Evolutionary conservation across 2,888 invertebrate genomes (phyloP), one percentile per base, ranked within the genome.

Genomic region (Tenthredo amoena): DNA sequence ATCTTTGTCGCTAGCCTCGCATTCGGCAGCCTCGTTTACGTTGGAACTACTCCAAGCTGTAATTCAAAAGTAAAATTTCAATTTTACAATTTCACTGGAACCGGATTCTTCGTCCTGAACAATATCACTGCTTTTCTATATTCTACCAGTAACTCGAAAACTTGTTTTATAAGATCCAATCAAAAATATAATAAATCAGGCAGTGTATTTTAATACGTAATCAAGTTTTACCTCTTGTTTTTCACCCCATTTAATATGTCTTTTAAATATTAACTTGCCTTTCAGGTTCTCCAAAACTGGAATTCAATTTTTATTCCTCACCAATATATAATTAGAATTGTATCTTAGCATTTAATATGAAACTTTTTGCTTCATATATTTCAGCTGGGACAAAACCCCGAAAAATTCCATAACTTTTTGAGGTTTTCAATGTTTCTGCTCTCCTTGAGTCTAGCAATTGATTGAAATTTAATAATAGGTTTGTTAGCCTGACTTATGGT

Each of bases 1-100:
- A n/a, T 81, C 62, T 62, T 81, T 81, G 74, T 92, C 92, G 37
- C 86, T 90, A 0, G 90, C 88, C 71, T 92, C 93, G 83, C 88
- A 89, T 58, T 93, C 92, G 9, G 86, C 88, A 34, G 89, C 87
- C 76, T 92, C 92, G 15, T 89, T 90, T 43, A 88, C 65, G 40
- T 88, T 90, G 4, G 88, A 84, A 71, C 87, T 89, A 50, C 91
- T 92, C 92, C 92, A 92, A 76, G 90, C 92, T 92, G 85, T 12
- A 87, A 89, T 68, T 83, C 1, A n/a, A 83, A 68, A 15, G 31
- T 26, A 55, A 77, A 50, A 62, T 77, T 34, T 50, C 9, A 15
- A 31, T 77, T 77, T 31, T 15, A 72, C 43, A 72, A 72, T 43
- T 10, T 72, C 40, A 40, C 31, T 18, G 6, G 6, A 68, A 18